Conservation (phyloP, 2,888 invertebrate genomes). For the Thereva nobilitata region DNA sequence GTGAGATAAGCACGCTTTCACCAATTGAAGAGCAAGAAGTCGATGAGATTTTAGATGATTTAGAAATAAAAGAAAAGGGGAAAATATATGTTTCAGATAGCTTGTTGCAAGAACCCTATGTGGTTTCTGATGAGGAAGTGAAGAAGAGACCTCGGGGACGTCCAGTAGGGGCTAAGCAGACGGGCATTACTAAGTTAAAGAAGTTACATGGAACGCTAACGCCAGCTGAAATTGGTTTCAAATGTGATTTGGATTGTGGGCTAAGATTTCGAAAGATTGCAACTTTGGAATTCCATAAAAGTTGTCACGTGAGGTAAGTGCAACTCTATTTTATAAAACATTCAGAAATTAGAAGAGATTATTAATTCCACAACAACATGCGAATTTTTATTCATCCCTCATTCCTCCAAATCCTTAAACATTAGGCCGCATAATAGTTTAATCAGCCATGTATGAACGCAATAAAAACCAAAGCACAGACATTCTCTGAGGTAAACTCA, state of each 20-base stretch:
- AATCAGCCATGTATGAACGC: too few relatives aligned
- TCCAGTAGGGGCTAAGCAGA: conserved; percentile 54
- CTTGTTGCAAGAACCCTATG: conserved; percentile 47
- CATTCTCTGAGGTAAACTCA: too few relatives aligned
- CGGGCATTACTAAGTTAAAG: conserved; percentile 49
- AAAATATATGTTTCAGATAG: conserved; percentile 57
- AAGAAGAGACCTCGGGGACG: conserved; percentile 48
- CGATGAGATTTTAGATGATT: conserved; percentile 38
- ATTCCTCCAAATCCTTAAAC: too few relatives aligned
- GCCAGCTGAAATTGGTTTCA: conserved; percentile 47
- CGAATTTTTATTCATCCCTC: too few relatives aligned
- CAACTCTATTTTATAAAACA: neutral
- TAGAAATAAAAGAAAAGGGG: conserved; percentile 48
- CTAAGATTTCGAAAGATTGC: conserved; percentile 53
- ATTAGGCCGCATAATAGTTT: too few relatives aligned
- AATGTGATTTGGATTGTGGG: conserved; percentile 53
- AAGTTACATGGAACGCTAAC: conserved; percentile 34
- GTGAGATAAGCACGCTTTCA: conserved; percentile 10
- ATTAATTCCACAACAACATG: too few relatives aligned
- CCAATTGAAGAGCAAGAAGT: conserved; percentile 37
- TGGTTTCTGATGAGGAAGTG: neutral
- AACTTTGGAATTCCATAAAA: conserved; percentile 53
- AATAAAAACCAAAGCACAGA: too few relatives aligned
- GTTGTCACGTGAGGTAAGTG: conserved; percentile 51
- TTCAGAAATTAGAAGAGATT: too few relatives aligned